Base-by-base conservation (phyloP, 2,888 invertebrate genomes). In the Chymomyza procnemis region DNA sequence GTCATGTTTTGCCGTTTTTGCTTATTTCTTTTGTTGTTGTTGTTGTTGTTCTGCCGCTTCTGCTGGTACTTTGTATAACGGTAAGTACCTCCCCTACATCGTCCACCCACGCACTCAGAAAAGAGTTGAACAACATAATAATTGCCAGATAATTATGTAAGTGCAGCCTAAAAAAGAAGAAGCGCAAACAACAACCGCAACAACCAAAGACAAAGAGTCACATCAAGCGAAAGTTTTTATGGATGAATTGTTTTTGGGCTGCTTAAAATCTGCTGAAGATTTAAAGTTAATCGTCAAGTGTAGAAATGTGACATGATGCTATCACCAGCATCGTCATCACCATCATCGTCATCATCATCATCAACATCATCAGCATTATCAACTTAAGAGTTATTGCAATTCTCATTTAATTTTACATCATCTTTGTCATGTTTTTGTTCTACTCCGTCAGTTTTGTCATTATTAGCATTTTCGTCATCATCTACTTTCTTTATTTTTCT, bases 41-140 rank as follows among this genome's bases (percentile, higher is more conserved):
- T 48, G 30, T 61, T 61, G 26, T 66, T 66, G n/a, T n/a, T 57
- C 69, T 69, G 54, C 21, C 22, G 54, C 52, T 9, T 16, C 48
- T 50, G 48, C 48, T 54, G 21, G 21, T 41, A 21, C 14, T 65
- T 65, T 56, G 55, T 67, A 67, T 66, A 71, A 73, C 76, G 74
- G 69, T 74, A 69, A 66, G 64, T 66, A 50, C 67, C 12, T 12
- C 34, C 34, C 12, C n/a, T n/a, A n/a, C n/a, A n/a, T n/a, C n/a
- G n/a, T 3, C 34, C 34, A 1, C 16, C 47, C 47, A 1, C 3
- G 4, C 47, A 1, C 47, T 18, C 54, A 54, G 22, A 75, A 70
- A 79, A 78, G 72, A 78, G 76, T 79, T 79, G 69, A 79, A 72
- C 66, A 75, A 67, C 76, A 79, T 69, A 74, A 81, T 73, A 81